Conservation (phyloP, 2,888 invertebrate genomes). For the Morpho deidamia region DNA sequence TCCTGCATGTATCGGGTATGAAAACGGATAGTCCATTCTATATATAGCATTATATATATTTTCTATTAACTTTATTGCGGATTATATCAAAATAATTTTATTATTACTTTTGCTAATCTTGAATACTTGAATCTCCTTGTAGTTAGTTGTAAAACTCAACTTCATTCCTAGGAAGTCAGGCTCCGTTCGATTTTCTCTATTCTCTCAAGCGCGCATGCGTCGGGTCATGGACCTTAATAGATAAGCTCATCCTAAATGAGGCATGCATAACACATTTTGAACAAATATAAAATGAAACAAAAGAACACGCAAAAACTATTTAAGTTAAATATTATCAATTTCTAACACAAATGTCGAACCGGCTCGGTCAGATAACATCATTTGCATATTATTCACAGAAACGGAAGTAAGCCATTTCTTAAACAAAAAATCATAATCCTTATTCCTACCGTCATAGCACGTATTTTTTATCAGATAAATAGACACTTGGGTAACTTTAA, state of each 20-base stretch:
- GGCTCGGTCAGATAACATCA: too few species aligned
- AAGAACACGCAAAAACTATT: background rate
- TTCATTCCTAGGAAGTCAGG: conserved; percentile 8
- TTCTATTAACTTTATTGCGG: too few species aligned
- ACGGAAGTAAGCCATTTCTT: conserved; percentile 1
- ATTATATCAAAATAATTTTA: too few species aligned
- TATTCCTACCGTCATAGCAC: background rate
- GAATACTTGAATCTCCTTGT: too few species aligned
- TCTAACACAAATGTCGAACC: background rate
- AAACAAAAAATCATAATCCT: conserved; percentile 4
- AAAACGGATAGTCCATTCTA: too few species aligned
- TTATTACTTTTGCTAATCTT: too few species aligned
- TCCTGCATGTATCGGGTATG: too few species aligned
- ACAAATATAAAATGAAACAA: background rate
- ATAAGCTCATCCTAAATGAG: background rate
- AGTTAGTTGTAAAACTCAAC: too few species aligned
- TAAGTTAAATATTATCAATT: too few species aligned
- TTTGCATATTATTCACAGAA: background rate
- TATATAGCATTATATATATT: too few species aligned
- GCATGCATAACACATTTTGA: background rate
- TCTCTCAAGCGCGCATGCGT: conserved; percentile 27
- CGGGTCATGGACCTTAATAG: conserved; percentile 22
- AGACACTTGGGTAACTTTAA: conserved; percentile 5
- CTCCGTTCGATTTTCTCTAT: conserved; percentile 23
- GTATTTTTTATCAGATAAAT: background rate